Evolutionary conservation across 2,113 vertebrate genomes (phyloP).

Genomic region (Barnardius zonarius): DNA sequence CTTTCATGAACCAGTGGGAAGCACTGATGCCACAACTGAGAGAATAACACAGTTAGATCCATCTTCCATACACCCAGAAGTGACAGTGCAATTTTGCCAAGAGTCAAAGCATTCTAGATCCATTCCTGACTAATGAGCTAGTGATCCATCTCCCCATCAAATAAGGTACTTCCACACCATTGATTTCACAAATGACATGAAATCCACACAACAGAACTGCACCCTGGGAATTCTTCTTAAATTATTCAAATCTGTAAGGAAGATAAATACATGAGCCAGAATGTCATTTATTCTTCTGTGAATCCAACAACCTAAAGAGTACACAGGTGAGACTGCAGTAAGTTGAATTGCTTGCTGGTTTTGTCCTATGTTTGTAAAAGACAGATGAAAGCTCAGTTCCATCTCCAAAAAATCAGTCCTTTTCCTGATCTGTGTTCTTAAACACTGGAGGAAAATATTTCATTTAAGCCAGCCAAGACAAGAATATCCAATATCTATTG

Average conservation of each 20-base stretch:
- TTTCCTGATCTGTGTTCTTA: not conserved
- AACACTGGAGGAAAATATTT: not conserved
- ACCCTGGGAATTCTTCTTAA: not conserved
- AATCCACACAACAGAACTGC: not conserved
- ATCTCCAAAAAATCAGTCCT: not conserved
- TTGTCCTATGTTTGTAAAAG: not conserved
- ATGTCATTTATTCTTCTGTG: not conserved
- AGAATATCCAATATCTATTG: not conserved
- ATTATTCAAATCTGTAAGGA: not conserved
- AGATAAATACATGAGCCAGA: not conserved
- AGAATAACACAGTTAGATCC: not conserved
- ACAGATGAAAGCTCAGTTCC: not conserved
- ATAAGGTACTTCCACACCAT: not conserved
- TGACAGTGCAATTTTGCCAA: constrained; percentile 29
- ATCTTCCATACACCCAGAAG: not conserved
- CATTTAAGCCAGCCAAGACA: not conserved
- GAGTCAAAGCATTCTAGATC: not conserved
- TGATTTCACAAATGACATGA: not conserved
- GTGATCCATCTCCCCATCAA: not conserved
- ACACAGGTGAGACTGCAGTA: not conserved
- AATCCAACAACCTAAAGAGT: not conserved
- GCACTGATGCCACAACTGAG: not conserved
- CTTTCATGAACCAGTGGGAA: constrained; percentile 5
- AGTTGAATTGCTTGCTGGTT: not conserved
- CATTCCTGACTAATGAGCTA: not conserved